Conservation (phyloP, 1,140 invertebrate genomes). For the Choristoneura fumiferana region DNA sequence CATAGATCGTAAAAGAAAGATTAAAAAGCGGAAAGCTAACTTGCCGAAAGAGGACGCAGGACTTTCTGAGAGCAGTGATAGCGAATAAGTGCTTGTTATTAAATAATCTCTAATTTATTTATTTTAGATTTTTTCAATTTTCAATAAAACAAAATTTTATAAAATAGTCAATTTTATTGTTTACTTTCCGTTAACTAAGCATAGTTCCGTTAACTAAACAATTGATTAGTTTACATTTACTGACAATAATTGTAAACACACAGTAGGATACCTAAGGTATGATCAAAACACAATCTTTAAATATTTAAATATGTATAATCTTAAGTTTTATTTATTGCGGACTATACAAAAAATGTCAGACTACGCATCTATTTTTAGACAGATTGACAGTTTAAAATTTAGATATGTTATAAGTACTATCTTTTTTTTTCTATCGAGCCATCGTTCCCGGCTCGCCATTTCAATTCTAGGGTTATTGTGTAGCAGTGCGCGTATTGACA, state of each 20-base stretch:
- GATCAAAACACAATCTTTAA: background rate
- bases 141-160: constrained; percentile 46
- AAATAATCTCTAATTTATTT: constrained; percentile 16
- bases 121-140: background rate
- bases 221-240: constrained; percentile 25
- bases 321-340: background rate
- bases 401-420: constrained; percentile 18
- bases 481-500: no score
- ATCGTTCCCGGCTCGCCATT: background rate
- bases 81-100: constrained; percentile 51
- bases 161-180: constrained; percentile 72
- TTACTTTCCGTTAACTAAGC: constrained; percentile 59
- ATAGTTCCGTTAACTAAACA: constrained; percentile 32
- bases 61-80: constrained; percentile 83
- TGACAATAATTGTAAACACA: constrained; percentile 15
- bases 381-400: background rate
- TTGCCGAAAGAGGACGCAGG: constrained; percentile 80
- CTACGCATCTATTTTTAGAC: constrained; percentile 14
- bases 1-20: constrained; percentile 78
- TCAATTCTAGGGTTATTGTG: no score
- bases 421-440: constrained; percentile 6
- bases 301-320: constrained; percentile 23
- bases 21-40: constrained; percentile 63
- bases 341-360: background rate
- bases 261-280: constrained; percentile 8